phyloP scores from a whole-genome alignment of 2,113 vertebrate species.

The Numenius arquata region DNA sequence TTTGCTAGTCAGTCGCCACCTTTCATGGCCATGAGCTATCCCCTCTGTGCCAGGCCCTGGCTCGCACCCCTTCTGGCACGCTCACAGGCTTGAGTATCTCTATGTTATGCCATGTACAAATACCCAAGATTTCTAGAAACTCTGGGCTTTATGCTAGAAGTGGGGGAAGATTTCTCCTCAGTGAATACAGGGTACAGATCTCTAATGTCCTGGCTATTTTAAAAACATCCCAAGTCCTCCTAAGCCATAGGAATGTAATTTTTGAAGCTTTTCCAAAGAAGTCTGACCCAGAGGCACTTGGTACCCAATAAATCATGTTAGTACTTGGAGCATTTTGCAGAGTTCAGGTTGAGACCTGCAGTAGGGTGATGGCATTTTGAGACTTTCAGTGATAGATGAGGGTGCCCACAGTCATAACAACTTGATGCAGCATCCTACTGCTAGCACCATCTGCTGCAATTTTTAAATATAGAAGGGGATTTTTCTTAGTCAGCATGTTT shows the following conservation, averaged over 20 bases:
- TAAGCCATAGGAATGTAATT: background rate
- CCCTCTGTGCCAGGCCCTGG: background rate
- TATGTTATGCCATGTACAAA: background rate
- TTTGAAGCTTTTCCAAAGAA: background rate
- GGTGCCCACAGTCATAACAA: conserved; percentile 20
- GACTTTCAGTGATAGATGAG: conserved; percentile 25
- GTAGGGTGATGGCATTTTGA: background rate
- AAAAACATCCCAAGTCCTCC: background rate
- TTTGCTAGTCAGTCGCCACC: fast-evolving
- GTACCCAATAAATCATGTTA: background rate
- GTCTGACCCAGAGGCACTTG: background rate
- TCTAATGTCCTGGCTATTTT: background rate
- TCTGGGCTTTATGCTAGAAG: background rate
- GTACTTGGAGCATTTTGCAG: background rate
- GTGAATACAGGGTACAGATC: background rate
- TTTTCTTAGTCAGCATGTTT: conserved; percentile 66
- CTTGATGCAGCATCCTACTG: conserved; percentile 34
- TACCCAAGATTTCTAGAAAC: background rate
- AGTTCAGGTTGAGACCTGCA: background rate
- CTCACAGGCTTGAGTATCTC: background rate
- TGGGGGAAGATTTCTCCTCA: background rate
- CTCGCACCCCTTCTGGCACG: background rate
- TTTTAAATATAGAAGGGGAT: conserved; percentile 59
- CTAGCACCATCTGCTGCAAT: conserved; percentile 53
- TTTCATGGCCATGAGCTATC: background rate